Evolutionary conservation across 2,888 invertebrate species (phyloP).

Genomic region (Hyposoter dolosus): DNA sequence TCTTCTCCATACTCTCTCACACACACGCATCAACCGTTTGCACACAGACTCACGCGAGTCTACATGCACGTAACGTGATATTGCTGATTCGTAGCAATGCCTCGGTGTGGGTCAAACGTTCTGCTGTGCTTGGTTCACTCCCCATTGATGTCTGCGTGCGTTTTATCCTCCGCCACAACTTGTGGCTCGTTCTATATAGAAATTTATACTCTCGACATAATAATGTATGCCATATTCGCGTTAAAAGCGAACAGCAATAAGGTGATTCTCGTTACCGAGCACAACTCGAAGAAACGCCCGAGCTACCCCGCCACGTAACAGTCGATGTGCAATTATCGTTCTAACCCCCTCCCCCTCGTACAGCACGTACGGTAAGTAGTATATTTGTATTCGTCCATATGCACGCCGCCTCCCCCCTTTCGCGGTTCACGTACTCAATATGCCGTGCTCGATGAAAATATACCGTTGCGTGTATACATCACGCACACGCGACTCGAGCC

Average conservation of each 20-base stretch:
- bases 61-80: background rate
- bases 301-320: slow-evolving; percentile 51
- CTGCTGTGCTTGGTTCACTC: background rate
- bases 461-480: slow-evolving; percentile 64
- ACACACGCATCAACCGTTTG: background rate
- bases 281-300: slow-evolving; percentile 67
- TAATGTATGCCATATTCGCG: slow-evolving; percentile 39
- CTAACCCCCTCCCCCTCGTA: slow-evolving; percentile 1
- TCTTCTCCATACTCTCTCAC: background rate
- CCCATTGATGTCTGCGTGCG: slow-evolving; percentile 27
- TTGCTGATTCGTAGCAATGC: slow-evolving; percentile 3
- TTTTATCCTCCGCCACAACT: background rate
- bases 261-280: slow-evolving; percentile 63
- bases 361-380: slow-evolving; percentile 1
- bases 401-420: background rate
- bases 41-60: background rate
- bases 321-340: slow-evolving; percentile 71
- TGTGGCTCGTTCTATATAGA: background rate
- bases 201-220: slow-evolving; percentile 2
- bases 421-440: slow-evolving; percentile 46
- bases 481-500: slow-evolving; percentile 67
- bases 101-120: background rate
- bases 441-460: slow-evolving; percentile 67
- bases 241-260: slow-evolving; percentile 57
- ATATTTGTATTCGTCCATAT: slow-evolving; percentile 27